Conservation (phyloP, 2,888 invertebrate species). For the Crioceris asparagi region DNA sequence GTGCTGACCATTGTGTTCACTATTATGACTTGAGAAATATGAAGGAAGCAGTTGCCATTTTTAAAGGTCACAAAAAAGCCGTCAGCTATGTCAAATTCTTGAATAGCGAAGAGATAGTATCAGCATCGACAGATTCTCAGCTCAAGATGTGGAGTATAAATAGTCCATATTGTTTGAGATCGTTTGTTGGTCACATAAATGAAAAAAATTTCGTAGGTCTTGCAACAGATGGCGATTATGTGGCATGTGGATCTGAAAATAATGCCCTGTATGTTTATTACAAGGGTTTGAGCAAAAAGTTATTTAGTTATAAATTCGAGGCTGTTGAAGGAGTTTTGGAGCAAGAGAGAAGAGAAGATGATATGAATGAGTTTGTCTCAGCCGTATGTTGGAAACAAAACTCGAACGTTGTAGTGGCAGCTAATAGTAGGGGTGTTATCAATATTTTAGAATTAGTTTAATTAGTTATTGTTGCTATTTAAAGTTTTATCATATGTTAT, state of each 20-base stretch:
- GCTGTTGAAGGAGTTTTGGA: slow-evolving; percentile 67
- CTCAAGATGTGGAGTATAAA: slow-evolving; percentile 85
- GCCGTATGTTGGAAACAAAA: slow-evolving; percentile 89
- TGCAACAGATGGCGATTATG: slow-evolving; percentile 83
- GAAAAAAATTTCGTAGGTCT: slow-evolving; percentile 95
- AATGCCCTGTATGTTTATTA: slow-evolving; percentile 89
- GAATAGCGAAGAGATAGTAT: slow-evolving; percentile 74
- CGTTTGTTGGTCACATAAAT: slow-evolving; percentile 85
- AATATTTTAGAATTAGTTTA: slow-evolving; percentile 73
- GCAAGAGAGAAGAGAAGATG: slow-evolving; percentile 68
- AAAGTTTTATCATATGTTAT: too few species aligned
- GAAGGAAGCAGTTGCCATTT: slow-evolving; percentile 67
- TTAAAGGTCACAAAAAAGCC: slow-evolving; percentile 75
- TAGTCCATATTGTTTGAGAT: slow-evolving; percentile 63
- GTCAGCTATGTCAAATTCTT: slow-evolving; percentile 91
- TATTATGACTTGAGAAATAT: slow-evolving; percentile 87
- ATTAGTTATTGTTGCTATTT: too few species aligned
- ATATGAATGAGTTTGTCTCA: slow-evolving; percentile 86
- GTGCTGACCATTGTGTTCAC: slow-evolving; percentile 95
- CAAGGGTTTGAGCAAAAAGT: slow-evolving; percentile 74
- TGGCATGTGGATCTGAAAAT: slow-evolving; percentile 92
- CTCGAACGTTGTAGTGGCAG: slow-evolving; percentile 78
- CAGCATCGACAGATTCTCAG: slow-evolving; percentile 86
- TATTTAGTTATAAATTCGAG: slow-evolving; percentile 82
- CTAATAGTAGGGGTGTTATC: slow-evolving; percentile 89